Evolutionary conservation across 1,140 invertebrate species (phyloP).

Genomic region (Habropoda laboriosa): DNA sequence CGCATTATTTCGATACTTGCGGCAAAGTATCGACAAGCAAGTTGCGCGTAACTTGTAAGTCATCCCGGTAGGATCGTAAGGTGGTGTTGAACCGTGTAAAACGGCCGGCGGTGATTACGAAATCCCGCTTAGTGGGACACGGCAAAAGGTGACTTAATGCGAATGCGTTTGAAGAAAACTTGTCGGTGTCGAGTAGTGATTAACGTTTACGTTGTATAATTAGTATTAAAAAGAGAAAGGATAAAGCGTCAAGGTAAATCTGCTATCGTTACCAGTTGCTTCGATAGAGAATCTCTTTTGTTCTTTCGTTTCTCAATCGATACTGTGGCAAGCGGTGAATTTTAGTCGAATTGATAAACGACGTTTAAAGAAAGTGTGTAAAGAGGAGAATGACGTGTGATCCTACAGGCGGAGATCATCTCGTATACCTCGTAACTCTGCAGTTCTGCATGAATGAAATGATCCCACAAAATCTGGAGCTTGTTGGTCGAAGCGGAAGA

Average conservation of each 20-base stretch:
- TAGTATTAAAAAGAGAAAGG: not conserved
- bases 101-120: not conserved
- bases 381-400: too few species aligned
- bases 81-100: not conserved
- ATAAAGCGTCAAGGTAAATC: not conserved
- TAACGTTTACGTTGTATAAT: not conserved
- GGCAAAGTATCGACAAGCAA: conserved; percentile 57
- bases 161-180: not conserved
- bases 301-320: not conserved
- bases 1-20: conserved; percentile 3
- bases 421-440: conserved; percentile 83
- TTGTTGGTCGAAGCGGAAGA: conserved; percentile 65
- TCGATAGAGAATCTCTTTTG: not conserved
- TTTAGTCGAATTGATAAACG: not conserved
- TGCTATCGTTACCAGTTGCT: not conserved
- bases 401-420: not conserved
- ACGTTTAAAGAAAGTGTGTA: not conserved
- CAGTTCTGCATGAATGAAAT: conserved; percentile 84
- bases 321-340: not conserved
- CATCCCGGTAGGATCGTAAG: conserved; percentile 54
- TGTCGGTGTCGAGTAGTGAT: too few species aligned
- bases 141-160: not conserved
- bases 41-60: conserved; percentile 66
- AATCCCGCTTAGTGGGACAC: not conserved
- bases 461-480: conserved; percentile 81